Evolutionary conservation across 2,797 vertebrate species (phyloP).

Genomic region (Clarias pachynema): DNA sequence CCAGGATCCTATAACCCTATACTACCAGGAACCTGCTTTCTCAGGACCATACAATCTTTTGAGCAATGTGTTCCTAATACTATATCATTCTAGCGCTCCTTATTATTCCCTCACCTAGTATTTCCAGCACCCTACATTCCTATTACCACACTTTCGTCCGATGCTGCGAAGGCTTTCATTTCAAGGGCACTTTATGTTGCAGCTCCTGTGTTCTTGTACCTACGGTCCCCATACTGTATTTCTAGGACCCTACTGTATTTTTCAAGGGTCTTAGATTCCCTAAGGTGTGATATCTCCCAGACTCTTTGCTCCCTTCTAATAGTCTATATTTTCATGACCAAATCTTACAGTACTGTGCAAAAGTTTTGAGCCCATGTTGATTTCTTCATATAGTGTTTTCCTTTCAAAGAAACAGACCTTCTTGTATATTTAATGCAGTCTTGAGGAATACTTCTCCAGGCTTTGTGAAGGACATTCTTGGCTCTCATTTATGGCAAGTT

Average conservation of each 20-base stretch:
- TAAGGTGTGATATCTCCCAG: background rate
- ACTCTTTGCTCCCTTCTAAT: background rate
- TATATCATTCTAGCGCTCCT: background rate
- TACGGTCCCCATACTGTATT: background rate
- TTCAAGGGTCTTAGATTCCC: background rate
- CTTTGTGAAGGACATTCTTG: too few relatives aligned
- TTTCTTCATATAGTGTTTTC: too few relatives aligned
- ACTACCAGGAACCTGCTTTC: background rate
- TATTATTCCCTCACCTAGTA: background rate
- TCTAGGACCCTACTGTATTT: background rate
- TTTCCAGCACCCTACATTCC: too few relatives aligned
- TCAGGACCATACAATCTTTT: background rate
- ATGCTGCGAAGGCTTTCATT: background rate
- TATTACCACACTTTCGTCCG: background rate
- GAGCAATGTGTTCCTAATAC: background rate
- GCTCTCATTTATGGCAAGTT: too few relatives aligned
- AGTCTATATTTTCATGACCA: too few relatives aligned
- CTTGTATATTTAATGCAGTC: too few relatives aligned
- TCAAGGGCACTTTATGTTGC: background rate
- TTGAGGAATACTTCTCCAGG: too few relatives aligned
- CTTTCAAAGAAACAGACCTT: too few relatives aligned
- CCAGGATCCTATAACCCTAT: background rate
- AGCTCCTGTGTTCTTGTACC: background rate
- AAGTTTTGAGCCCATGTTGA: too few relatives aligned
- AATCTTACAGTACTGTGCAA: too few relatives aligned